Conservation (phyloP, 2,797 vertebrate species). For the Stomatorhinus walkeri region DNA sequence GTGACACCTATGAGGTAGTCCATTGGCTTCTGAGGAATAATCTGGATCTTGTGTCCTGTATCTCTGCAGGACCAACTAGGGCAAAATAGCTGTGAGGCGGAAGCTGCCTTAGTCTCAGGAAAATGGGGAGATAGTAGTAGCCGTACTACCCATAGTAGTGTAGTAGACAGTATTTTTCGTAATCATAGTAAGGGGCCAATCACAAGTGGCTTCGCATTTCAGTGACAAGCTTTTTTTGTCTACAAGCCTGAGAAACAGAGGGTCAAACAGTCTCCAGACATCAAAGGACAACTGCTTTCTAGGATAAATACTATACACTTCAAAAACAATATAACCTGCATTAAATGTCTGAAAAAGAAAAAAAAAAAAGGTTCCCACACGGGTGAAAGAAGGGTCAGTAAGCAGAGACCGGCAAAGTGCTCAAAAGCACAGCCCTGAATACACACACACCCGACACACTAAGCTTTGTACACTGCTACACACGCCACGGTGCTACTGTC, state of each 20-base stretch:
- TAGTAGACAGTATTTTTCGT: not conserved
- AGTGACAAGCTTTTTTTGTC: not conserved
- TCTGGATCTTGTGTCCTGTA: not conserved
- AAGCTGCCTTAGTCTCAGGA: not conserved
- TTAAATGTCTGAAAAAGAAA: not conserved
- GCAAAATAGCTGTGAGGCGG: not conserved
- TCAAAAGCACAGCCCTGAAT: not conserved
- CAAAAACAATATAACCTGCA: not conserved
- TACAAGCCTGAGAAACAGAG: not conserved
- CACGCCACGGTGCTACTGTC: not conserved
- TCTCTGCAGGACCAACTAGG: not conserved
- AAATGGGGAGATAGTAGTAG: not conserved
- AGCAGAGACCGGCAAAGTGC: not conserved
- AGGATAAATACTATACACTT: not conserved
- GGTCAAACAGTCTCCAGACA: constrained; percentile 13
- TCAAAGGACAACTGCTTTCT: not conserved
- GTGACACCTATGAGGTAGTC: not conserved
- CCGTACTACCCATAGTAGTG: no score
- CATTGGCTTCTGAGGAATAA: not conserved
- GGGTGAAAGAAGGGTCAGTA: not conserved
- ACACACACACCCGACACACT: not conserved
- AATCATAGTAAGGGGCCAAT: not conserved
- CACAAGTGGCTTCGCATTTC: not conserved
- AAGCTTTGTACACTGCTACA: not conserved
- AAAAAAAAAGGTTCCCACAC: not conserved